Base-by-base conservation (phyloP, 64 coral and sea anemone genomes). In the Porites lutea region DNA sequence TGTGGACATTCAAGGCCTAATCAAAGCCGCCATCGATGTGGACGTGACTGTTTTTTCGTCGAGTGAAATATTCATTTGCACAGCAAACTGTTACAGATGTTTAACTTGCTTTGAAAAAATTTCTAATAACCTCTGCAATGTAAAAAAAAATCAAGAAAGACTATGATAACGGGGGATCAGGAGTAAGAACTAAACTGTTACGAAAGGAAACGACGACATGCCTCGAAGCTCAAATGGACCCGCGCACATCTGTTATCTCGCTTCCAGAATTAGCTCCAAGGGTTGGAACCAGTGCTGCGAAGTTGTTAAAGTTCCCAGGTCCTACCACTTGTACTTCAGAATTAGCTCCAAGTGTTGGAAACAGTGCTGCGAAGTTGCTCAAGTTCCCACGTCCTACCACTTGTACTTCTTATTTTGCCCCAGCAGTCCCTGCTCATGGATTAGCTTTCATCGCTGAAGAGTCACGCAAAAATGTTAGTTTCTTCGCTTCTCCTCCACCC, bases 11-110 rank as follows among this genome's bases (percentile, higher is more conserved):
- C 37, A 61, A 18, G 72, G 67, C 15, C 78, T 91, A 47, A 10
- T 83, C 12, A 74, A 18, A 54, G 16, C 16, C 68, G 89, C 79
- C 16, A 57, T 91, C 12, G 64, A 82, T 20, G 10, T 91, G 54
- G 64, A 91, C 27, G 14, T 83, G 20, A n/a, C 43, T 7, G 52
- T 52, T 11, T 83, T 43, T 45, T 91, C 78, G 9, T 20, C 58
- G 73, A 74, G 89, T 59, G 65, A 91, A 12, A 59, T 91, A 44
- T 91, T 91, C 21, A 65, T 91, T 5, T 91, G 66, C 52, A 83
- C 81, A 43, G 16, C 7, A 9, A 4, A 2, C 18, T 83, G 89
- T 73, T 71, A 82, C 63, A 82, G 72, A 37, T 15, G 50, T 19
- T 77, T 90, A 19, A 71, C 0, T 14, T 10, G 15, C 7, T 89